Evolutionary conservation across 2,113 vertebrate genomes (phyloP).

Genomic region (Hiodon alosoides): DNA sequence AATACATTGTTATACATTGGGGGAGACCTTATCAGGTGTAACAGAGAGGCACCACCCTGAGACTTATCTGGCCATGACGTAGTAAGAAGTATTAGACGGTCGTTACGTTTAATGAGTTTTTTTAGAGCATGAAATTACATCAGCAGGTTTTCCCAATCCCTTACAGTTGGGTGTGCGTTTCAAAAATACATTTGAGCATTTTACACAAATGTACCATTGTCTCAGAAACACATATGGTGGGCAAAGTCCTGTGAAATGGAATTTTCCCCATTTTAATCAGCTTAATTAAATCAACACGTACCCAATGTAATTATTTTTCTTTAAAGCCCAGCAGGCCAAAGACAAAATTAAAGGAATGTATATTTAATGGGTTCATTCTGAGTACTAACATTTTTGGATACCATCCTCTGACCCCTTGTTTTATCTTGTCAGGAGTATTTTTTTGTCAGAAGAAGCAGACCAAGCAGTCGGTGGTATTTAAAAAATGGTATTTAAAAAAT

Average conservation of each 20-base stretch:
- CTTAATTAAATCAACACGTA: constrained; percentile 24
- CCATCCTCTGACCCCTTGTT: neutral
- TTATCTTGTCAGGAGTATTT: neutral
- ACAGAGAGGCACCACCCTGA: too few species aligned
- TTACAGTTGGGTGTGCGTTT: neutral
- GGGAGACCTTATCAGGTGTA: too few species aligned
- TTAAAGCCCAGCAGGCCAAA: constrained; percentile 10
- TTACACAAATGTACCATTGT: neutral
- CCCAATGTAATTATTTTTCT: constrained; percentile 1
- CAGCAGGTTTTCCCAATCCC: too few species aligned
- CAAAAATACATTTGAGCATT: neutral
- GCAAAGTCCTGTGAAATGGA: constrained; percentile 4
- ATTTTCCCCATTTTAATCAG: constrained; percentile 11
- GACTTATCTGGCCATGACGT: too few species aligned
- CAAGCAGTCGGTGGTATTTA: too few species aligned
- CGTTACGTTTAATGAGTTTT: too few species aligned
- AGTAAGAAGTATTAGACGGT: too few species aligned
- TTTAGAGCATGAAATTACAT: too few species aligned
- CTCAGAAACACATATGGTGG: neutral
- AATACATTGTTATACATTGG: too few species aligned
- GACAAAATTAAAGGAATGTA: constrained; percentile 18
- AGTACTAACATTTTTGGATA: constrained; percentile 3
- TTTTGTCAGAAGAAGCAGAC: neutral
- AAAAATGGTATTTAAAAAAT: too few species aligned
- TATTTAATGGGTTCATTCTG: constrained; percentile 12